Conservation (phyloP, 1,140 invertebrate species). For the Drosophila elegans region DNA sequence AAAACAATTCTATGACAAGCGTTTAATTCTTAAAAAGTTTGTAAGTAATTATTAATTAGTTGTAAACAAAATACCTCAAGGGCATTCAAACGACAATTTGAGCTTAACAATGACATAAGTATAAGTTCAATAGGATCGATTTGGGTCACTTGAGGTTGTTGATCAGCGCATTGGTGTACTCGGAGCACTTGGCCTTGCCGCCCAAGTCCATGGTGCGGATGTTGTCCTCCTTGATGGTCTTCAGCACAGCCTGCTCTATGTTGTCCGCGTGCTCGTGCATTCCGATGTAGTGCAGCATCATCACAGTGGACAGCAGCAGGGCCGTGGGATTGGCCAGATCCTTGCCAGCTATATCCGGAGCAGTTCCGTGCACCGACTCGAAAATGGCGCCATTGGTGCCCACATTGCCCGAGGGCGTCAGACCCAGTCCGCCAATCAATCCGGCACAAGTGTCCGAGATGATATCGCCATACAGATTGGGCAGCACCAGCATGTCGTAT, state of each 20-base stretch:
- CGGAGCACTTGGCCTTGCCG: constrained; percentile 97
- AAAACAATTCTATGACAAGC: too few species aligned
- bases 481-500: constrained; percentile 99
- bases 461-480: constrained; percentile 99
- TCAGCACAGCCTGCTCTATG: constrained; percentile 95
- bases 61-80: too few species aligned
- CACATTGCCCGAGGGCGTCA: constrained; percentile 99
- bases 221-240: constrained; percentile 94
- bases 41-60: too few species aligned
- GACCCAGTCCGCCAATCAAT: constrained; percentile 97
- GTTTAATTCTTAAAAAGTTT: too few species aligned
- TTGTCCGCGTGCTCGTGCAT: constrained; percentile 92
- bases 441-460: constrained; percentile 99
- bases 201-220: constrained; percentile 97
- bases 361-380: constrained; percentile 99
- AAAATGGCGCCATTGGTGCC: constrained; percentile 98
- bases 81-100: neutral
- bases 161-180: constrained; percentile 98
- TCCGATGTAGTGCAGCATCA: constrained; percentile 99
- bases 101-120: neutral
- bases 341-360: constrained; percentile 99
- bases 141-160: constrained; percentile 39
- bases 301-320: constrained; percentile 96
- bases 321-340: constrained; percentile 99
- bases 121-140: too few species aligned